These are phyloP conservation scores for Pithecia hirsuta DNA, from an alignment of 2,797 vertebrate species.

Conservation along the genomic window DNA sequence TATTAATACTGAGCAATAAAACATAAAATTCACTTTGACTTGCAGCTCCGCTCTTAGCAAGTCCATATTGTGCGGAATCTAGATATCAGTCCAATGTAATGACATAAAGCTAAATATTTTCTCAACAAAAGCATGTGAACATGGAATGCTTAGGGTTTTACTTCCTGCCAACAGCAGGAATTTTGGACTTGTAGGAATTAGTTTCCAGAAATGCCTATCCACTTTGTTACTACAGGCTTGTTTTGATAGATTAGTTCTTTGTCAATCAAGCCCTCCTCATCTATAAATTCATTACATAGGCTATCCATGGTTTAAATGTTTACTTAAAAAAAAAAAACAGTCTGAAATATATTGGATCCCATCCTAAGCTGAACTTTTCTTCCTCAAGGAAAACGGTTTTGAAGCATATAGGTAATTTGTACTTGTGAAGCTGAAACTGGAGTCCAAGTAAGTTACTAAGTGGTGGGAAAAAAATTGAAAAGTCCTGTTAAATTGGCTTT, in stretches of 20 bases:
- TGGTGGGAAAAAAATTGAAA: neutral
- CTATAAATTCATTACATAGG: neutral
- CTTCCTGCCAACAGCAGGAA: neutral
- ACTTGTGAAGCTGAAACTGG: neutral
- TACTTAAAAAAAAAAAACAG: neutral
- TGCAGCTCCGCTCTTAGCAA: neutral
- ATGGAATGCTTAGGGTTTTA: neutral
- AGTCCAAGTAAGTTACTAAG: neutral
- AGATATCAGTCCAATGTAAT: neutral
- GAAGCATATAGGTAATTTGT: neutral
- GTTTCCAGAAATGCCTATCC: neutral
- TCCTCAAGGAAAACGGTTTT: neutral
- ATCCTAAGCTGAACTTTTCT: neutral
- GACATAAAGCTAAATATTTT: neutral
- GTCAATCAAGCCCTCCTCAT: neutral
- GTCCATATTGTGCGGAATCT: neutral
- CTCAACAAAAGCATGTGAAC: neutral
- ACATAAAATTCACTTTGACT: neutral
- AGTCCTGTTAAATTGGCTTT: neutral
- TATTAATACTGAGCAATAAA: neutral
- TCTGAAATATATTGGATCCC: neutral
- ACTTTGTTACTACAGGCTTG: neutral
- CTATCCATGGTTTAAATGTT: neutral
- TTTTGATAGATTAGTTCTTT: neutral
- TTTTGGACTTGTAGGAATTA: neutral